These are phyloP conservation scores for Clepsis dumicolana DNA, from an alignment of 2,888 invertebrate species.

Conservation along the genomic window DNA sequence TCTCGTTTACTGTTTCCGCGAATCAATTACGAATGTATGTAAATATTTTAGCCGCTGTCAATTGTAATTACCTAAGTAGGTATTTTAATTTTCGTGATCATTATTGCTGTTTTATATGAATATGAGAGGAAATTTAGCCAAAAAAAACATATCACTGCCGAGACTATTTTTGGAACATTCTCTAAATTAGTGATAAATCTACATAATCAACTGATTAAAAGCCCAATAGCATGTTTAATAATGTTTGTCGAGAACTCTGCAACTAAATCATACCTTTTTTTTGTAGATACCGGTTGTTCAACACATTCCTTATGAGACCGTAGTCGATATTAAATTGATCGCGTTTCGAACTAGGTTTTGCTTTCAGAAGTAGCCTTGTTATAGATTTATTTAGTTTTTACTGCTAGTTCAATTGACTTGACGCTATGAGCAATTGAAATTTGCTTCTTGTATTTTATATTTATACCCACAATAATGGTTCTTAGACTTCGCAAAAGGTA, in stretches of 20 bases:
- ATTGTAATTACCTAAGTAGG: neutral
- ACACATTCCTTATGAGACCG: constrained; percentile 17
- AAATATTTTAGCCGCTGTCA: neutral
- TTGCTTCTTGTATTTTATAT: neutral
- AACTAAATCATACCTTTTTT: constrained; percentile 21
- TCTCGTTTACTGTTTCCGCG: constrained; percentile 2
- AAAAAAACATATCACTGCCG: too few species aligned
- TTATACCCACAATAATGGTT: neutral
- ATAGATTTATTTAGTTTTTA: constrained; percentile 20
- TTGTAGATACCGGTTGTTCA: constrained; percentile 28
- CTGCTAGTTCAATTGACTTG: neutral
- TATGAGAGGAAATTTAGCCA: too few species aligned
- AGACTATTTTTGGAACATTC: neutral
- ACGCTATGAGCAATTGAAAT: neutral
- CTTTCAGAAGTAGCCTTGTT: constrained; percentile 20
- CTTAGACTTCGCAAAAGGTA: too few species aligned
- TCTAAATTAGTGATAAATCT: neutral
- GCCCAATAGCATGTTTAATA: neutral
- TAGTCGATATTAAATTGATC: constrained; percentile 26
- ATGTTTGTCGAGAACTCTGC: constrained; percentile 10
- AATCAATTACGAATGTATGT: neutral
- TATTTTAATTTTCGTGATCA: too few species aligned
- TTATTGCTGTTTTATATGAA: too few species aligned
- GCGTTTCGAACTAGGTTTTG: constrained; percentile 15
- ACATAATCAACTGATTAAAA: constrained; percentile 8